These are phyloP conservation scores for Saccopteryx bilineata DNA, from an alignment of 2,113 vertebrate genomes.

Conservation along the genomic window DNA sequence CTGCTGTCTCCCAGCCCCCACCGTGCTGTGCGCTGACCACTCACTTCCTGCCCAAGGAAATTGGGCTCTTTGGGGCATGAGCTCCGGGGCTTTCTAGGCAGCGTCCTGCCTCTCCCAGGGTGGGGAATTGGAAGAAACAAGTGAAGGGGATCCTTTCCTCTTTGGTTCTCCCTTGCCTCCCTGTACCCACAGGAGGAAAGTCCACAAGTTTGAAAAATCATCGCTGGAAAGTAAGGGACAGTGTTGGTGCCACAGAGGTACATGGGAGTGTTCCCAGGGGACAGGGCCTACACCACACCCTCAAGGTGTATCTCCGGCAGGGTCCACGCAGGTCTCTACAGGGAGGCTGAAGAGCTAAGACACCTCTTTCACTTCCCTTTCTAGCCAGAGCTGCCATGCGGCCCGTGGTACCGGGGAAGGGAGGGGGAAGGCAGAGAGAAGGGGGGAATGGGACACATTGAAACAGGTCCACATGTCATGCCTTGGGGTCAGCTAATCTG, in stretches of 20 bases:
- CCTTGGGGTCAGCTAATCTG: background rate
- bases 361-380: background rate
- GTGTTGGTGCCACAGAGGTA: background rate
- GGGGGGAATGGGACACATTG: fast-evolving
- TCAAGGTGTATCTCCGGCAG: fast-evolving
- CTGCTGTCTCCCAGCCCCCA: background rate
- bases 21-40: background rate
- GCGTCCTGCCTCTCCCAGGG: background rate
- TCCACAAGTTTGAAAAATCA: background rate
- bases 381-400: background rate
- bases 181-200: background rate
- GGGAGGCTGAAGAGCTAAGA: background rate
- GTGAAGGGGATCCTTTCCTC: background rate
- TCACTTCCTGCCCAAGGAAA: background rate
- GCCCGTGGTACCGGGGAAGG: fast-evolving
- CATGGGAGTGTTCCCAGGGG: background rate
- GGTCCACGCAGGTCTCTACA: background rate
- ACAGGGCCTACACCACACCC: conserved; percentile 1
- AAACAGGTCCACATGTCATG: background rate
- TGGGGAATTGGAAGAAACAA: background rate
- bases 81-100: background rate
- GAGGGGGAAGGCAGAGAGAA: background rate
- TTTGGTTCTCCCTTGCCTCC: background rate
- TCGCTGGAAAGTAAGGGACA: background rate
- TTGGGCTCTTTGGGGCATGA: fast-evolving